These are phyloP conservation scores for Emmelina monodactyla DNA, from an alignment of 2,888 invertebrate genomes.

Conservation along the genomic window DNA sequence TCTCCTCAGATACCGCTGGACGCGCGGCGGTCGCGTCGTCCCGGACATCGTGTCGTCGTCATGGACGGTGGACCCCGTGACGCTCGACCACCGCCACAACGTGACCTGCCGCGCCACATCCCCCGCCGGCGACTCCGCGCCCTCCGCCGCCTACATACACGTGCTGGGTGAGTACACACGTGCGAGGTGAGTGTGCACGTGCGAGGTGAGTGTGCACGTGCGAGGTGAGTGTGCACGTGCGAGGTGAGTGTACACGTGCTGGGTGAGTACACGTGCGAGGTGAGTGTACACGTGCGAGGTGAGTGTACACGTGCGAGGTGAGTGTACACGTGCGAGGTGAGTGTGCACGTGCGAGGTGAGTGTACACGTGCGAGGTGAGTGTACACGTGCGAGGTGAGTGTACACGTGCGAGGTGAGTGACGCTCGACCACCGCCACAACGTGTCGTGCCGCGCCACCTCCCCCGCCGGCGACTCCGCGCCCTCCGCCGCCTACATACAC, in stretches of 20 bases:
- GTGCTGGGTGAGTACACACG: constrained; percentile 67
- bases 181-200: too few relatives aligned
- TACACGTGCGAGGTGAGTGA: too few relatives aligned
- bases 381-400: too few relatives aligned
- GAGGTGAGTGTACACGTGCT: too few relatives aligned
- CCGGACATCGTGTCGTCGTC: constrained; percentile 78
- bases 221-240: too few relatives aligned
- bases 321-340: too few relatives aligned
- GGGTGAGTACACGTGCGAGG: too few relatives aligned
- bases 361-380: too few relatives aligned
- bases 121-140: constrained; percentile 78
- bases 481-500: constrained; percentile 61
- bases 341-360: too few relatives aligned
- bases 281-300: too few relatives aligned
- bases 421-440: constrained; percentile 85
- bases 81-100: constrained; percentile 85
- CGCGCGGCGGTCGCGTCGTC: constrained; percentile 77
- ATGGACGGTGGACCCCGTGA: constrained; percentile 84
- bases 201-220: too few relatives aligned
- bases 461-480: constrained; percentile 78
- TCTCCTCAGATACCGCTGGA: constrained; percentile 81
- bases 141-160: constrained; percentile 61
- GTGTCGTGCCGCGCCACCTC: constrained; percentile 90
- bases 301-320: too few relatives aligned
- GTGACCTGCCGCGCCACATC: constrained; percentile 90